Evolutionary conservation across 2,888 invertebrate species (phyloP).

Genomic region (Philereme transversata): DNA sequence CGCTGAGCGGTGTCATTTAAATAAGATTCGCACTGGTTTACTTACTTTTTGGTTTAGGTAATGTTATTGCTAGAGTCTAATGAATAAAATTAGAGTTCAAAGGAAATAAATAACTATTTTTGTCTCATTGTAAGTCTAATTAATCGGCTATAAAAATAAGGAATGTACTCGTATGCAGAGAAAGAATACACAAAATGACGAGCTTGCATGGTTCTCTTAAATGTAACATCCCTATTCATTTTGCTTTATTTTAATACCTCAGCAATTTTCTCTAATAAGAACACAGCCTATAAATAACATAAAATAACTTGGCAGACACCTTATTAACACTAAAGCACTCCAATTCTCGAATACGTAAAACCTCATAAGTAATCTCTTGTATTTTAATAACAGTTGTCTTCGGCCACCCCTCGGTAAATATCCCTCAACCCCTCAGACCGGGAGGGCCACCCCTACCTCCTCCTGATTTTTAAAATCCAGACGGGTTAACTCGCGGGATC

Average conservation of each 20-base stretch:
- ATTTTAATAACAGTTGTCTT: conserved; percentile 79
- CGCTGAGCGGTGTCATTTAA: not conserved
- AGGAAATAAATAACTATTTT: no score
- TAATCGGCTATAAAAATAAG: no score
- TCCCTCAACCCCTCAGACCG: conserved; percentile 53
- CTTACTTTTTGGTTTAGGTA: no score
- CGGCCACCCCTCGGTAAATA: conserved; percentile 57
- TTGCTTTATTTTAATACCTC: no score
- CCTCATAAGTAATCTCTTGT: conserved; percentile 68
- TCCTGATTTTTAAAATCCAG: conserved; percentile 78
- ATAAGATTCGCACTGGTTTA: not conserved
- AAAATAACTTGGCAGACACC: conserved; percentile 22
- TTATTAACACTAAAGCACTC: conserved; percentile 35
- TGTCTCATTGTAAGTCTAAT: no score
- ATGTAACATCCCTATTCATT: no score
- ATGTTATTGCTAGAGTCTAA: no score
- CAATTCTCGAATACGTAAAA: conserved; percentile 57
- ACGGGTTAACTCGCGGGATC: conserved; percentile 69
- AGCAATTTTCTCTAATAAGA: not conserved
- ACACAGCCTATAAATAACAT: not conserved
- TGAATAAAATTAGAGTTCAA: no score
- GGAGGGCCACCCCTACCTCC: conserved; percentile 49
- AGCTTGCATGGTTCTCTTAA: no score
- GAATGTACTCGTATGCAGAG: no score
- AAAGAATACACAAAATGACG: no score